Base-by-base conservation (phyloP, 2,797 vertebrate species). In the Gallinago solitaria region DNA sequence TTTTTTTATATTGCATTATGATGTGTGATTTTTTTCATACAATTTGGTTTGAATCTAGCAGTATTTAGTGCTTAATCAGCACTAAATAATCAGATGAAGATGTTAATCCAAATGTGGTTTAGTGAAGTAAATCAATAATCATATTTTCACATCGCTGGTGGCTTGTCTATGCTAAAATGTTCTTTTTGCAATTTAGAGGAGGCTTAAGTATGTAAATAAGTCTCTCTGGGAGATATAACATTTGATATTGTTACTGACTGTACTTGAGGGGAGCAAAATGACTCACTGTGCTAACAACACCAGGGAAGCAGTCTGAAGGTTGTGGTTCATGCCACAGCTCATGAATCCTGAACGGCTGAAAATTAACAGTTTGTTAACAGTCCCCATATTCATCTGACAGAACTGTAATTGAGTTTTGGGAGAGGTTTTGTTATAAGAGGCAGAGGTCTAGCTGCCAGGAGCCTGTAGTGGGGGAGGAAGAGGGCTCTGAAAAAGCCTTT, bases 1-100 rank as follows among this genome's bases (percentile, higher is more conserved):
- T 59, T 67, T 47, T 41, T 95, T 83, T 51, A 69, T 61, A 35
- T 78, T 85, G 45, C 67, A 15, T 48, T 90, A 67, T 6, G 5
- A 13, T 7, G 9, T 75, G 73, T 90, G 73, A 54, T 86, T 96
- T 96, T 96, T 96, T 91, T 94, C 28, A 39, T 90, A 37, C 48
- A 39, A 10, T 64, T 91, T 88, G 83, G 20, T 85, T 95, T 43
- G 41, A 77, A 65, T 87, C 39, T 47, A 48, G 56, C 19, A 65
- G 37, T 59, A 33, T 74, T 86, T 90, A 50, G 28, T 84, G 69
- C 54, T 82, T 92, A 37, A 51, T 59, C 18, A 63, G 60, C 47
- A 48, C 47, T 48, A 48, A 48, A 24, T 48, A 48, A 48, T 24
- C 41, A 78, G 71, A 75, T 41, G 53, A 87, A 92, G 50, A 60